Base-by-base conservation (phyloP, 2,797 vertebrate genomes). In the Leptatherina wallacei region DNA sequence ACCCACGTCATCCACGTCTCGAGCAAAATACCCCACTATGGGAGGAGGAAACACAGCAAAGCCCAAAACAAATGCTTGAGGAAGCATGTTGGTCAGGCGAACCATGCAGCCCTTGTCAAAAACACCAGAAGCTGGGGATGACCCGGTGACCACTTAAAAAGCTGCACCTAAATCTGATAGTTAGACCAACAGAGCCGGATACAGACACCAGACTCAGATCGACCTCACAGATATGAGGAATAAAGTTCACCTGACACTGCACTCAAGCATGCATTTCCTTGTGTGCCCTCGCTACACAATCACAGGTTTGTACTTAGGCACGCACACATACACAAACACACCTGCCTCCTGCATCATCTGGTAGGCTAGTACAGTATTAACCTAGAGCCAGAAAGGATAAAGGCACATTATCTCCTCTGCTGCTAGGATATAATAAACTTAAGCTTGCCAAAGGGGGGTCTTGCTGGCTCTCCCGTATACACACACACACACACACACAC, bases 351-450 rank as follows among this genome's bases (percentile, higher is more conserved):
- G 14, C 76, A 80, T 87, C 80, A 79, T 79, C 81, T 85, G 69
- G 51, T 80, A 85, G 87, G 84, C 79, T 87, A 91, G 90, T 89
- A 89, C 86, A 91, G 86, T 77, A 91, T 93, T 93, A 91, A 91
- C 91, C 83, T 65, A 81, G 78, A 86, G 80, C 60, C 83, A 76
- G 71, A 82, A 73, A 73, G 85, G 84, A 93, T 88, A 85, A 88
- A 85, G 78, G 77, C 75, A 72, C 73, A 75, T 90, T 85, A 91
- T 89, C 89, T 83, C 65, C 73, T 75, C 62, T 77, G 70, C 77
- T 77, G 24, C 63, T 27, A 58, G 61, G 63, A 82, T 81, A 66
- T 79, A 61, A 77, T 71, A 75, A 86, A 73, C 63, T 60, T 42
- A 69, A 86, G 84, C 82, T 76, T 36, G 63, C 61, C 36, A 65